A percentile compares a stretch with the other conserved stretches of the same genome.
phyloP scores from a whole-genome alignment of 2,888 invertebrate species.

The Anthrax anthrax region DNA sequence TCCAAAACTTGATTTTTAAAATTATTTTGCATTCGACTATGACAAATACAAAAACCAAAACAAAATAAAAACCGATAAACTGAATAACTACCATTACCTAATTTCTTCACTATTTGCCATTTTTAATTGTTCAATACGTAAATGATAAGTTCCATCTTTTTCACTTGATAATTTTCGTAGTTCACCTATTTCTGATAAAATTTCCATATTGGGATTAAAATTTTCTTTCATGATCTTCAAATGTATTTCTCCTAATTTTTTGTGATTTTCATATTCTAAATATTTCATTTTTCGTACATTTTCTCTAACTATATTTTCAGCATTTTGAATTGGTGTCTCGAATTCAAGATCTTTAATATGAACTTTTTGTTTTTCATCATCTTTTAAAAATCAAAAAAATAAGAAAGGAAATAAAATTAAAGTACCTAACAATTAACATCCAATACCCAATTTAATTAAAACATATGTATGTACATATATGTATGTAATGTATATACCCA shows the following conservation, averaged over 20 bases:
- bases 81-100: slow-evolving; percentile 18
- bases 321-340: slow-evolving; percentile 73
- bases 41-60: no score
- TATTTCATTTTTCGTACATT: slow-evolving; percentile 89
- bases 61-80: no score
- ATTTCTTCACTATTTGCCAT: slow-evolving; percentile 25
- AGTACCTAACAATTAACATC: neutral
- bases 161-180: slow-evolving; percentile 39
- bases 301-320: slow-evolving; percentile 74
- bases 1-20: no score
- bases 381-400: slow-evolving; percentile 11
- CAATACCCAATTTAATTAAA: neutral
- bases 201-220: slow-evolving; percentile 56
- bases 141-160: slow-evolving; percentile 34
- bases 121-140: slow-evolving; percentile 30
- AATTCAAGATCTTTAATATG: slow-evolving; percentile 74
- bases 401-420: neutral
- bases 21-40: no score
- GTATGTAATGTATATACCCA: slow-evolving; percentile 45
- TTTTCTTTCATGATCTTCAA: slow-evolving; percentile 78
- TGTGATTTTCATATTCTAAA: slow-evolving; percentile 81
- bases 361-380: slow-evolving; percentile 34
- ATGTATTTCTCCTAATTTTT: slow-evolving; percentile 66
- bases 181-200: slow-evolving; percentile 43
- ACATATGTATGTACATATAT: neutral